phyloP scores from a whole-genome alignment of 1,140 invertebrate genomes.

The Glomeris maerens region DNA sequence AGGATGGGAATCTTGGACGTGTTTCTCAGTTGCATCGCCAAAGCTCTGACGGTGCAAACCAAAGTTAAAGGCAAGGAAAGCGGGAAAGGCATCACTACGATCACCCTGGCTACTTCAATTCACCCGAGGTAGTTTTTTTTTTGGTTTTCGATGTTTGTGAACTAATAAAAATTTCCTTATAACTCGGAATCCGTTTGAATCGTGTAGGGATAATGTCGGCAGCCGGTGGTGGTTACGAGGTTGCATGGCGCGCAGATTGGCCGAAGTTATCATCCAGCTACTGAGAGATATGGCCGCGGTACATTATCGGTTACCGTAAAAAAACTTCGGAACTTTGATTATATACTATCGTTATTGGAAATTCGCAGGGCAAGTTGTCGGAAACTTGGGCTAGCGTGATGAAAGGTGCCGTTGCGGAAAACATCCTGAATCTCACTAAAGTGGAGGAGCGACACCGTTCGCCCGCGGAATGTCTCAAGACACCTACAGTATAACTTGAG shows the following conservation, averaged over 20 bases:
- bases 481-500: slow-evolving; percentile 42
- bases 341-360: slow-evolving; percentile 14
- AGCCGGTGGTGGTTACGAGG: slow-evolving; percentile 76
- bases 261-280: slow-evolving; percentile 71
- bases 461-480: slow-evolving; percentile 58
- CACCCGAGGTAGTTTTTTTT: slow-evolving; percentile 19
- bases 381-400: slow-evolving; percentile 72
- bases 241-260: slow-evolving; percentile 60
- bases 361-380: slow-evolving; percentile 63
- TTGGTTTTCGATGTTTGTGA: background rate
- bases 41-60: slow-evolving; percentile 70
- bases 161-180: background rate
- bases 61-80: slow-evolving; percentile 58
- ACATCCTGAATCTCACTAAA: slow-evolving; percentile 69
- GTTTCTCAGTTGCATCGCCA: slow-evolving; percentile 71
- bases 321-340: background rate
- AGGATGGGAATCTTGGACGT: slow-evolving; percentile 58
- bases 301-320: slow-evolving; percentile 26
- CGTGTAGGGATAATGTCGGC: slow-evolving; percentile 31
- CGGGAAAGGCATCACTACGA: slow-evolving; percentile 18
- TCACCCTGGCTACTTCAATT: slow-evolving; percentile 22
- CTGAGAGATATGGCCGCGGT: slow-evolving; percentile 84
- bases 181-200: background rate
- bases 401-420: slow-evolving; percentile 79
- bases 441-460: slow-evolving; percentile 56